Evolutionary conservation across 1,140 invertebrate genomes (phyloP), one percentile per base, ranked within the genome.

Genomic region (Physella acuta): DNA sequence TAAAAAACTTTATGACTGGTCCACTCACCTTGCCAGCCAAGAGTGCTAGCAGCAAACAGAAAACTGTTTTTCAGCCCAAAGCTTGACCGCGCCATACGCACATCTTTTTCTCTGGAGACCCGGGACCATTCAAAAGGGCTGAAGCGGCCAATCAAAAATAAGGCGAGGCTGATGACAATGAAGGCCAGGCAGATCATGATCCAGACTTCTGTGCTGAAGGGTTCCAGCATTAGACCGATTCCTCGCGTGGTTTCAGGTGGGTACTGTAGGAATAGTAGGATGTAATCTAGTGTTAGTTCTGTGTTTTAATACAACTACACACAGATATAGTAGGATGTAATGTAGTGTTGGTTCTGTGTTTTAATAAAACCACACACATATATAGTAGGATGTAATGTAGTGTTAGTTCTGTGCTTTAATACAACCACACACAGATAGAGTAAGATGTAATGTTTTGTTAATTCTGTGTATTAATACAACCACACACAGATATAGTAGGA

Each of bases 21-120:
- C 30, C 20, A 56, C 53, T 17, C 28, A 73, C 72, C 72, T 73
- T 73, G 72, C 59, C 53, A 65, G 11, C 58, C 53, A 3, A 73
- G 26, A 30, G 72, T 71, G 33, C 65, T 71, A 26, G 64, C 37
- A n/a, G 55, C 61, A 64, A 73, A 73, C 31, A 73, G 52, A 36
- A 73, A 71, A 60, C 72, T 73, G 61, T 71, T 65, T 26, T 59
- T 73, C 58, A 71, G 49, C 28, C 69, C 72, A 65, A 73, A 73
- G 26, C 58, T 68, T 33, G 63, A 24, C 16, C 69, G 60, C 8
- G 53, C 53, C 1, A 33, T 11, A 24, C 64, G 44, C 3, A 37
- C 36, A 51, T 68, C 69, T 28, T 71, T 63, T 11, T 73, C 72
- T 53, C 52, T 36, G 5, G 30, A 14, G 2, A 59, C 65, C 1